phyloP scores from a whole-genome alignment of 2,888 invertebrate species.

The Himalopsyche japonica region DNA sequence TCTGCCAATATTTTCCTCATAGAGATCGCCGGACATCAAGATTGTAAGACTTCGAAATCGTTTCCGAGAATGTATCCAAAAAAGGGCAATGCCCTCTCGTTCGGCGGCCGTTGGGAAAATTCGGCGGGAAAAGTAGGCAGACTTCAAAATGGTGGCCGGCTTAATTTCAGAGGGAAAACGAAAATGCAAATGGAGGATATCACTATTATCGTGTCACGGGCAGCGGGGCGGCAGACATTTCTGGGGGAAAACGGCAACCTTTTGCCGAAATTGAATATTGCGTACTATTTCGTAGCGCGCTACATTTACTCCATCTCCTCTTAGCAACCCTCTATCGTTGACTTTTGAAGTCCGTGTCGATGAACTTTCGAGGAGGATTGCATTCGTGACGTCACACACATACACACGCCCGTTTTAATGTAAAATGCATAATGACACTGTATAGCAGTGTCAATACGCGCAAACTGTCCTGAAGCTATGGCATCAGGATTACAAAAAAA shows the following conservation, averaged over 20 bases:
- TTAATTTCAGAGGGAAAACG: background rate
- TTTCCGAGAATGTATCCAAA: background rate
- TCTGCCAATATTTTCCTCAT: background rate
- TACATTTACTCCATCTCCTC: background rate
- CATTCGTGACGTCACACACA: slow-evolving; percentile 25
- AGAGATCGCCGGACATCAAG: background rate
- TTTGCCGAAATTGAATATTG: slow-evolving; percentile 15
- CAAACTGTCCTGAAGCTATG: background rate
- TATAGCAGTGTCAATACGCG: background rate
- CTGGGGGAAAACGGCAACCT: background rate
- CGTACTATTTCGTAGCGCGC: background rate
- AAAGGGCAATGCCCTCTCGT: background rate
- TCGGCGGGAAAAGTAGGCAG: background rate
- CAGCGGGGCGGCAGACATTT: background rate
- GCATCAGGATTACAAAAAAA: background rate
- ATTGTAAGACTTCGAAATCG: background rate
- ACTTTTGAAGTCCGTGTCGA: slow-evolving; percentile 9
- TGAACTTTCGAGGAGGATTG: slow-evolving; percentile 24
- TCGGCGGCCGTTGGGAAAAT: background rate
- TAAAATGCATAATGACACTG: background rate
- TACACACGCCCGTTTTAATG: background rate
- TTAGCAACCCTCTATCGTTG: background rate
- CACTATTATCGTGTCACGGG: background rate
- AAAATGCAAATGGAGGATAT: background rate
- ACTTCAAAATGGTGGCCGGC: background rate